Evolutionary conservation across 2,888 invertebrate species (phyloP), one percentile per base, ranked within the genome.

Genomic region (Anagyrus pseudococci): DNA sequence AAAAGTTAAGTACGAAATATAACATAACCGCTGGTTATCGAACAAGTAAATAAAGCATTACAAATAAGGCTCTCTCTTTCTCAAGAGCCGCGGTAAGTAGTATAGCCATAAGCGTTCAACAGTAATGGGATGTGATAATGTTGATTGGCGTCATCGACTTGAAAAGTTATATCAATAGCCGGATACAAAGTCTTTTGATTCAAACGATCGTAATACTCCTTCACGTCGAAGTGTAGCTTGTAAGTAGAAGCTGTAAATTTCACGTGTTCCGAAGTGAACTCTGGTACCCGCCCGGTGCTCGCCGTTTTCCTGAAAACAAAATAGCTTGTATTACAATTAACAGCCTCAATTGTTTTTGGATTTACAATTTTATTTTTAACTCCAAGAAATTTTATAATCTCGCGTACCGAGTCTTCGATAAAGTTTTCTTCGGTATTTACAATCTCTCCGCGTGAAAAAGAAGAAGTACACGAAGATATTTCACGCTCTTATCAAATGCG

Each of bases 61-160:
- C n/a, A n/a, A n/a, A n/a, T n/a, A n/a, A n/a, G n/a, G n/a, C n/a
- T n/a, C n/a, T n/a, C n/a, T n/a, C n/a, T n/a, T n/a, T n/a, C n/a
- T n/a, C 80, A 88, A 68, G 86, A 84, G 53, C 91, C 91, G 71
- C 89, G 83, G 75, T 91, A 91, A 0, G 91, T 91, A 0, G 89
- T 85, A 75, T 89, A 92, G 10, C 91, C 89, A 78, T 84, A 91
- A 0, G 91, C 90, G 72, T 85, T 89, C 25, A 92, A 77, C 19
- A 92, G 82, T 47, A 92, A 76, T 0, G 91, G 91, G 48, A 92
- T 86, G 78, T 92, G 91, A 78, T 90, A 89, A 73, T 89, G 88
- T 62, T 89, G 84, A 4, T 80, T 82, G 4, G 84, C 84, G 53
- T 83, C 81, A 10, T 84, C 83, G 59, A 86, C 84, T 67, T 88